Evolutionary conservation across 2,797 vertebrate species (phyloP).

Genomic region (Diplodus puntazzo): DNA sequence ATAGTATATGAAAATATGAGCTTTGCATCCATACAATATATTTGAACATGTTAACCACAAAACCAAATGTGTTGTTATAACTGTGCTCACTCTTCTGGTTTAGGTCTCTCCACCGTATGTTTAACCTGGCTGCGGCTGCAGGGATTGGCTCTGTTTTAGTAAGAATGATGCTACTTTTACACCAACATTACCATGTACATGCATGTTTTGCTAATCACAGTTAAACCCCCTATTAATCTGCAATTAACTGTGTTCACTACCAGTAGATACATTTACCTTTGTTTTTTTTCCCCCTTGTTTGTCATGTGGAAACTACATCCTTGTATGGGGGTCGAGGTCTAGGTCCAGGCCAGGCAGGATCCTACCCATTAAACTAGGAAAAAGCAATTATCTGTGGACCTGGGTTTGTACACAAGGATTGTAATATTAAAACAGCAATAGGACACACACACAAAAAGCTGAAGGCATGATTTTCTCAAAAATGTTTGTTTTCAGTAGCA

Average conservation of each 20-base stretch:
- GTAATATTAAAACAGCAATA: neutral
- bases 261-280: too few relatives aligned
- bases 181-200: too few relatives aligned
- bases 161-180: too few relatives aligned
- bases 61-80: neutral
- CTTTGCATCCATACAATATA: neutral
- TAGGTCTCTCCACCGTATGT: neutral
- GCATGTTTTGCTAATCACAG: too few relatives aligned
- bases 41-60: neutral
- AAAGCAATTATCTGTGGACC: too few relatives aligned
- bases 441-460: neutral
- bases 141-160: neutral
- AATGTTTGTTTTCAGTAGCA: neutral
- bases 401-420: too few relatives aligned
- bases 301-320: neutral
- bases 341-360: neutral
- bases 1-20: neutral
- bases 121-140: neutral
- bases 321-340: neutral
- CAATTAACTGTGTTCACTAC: too few relatives aligned
- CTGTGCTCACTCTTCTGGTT: neutral
- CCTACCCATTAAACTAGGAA: neutral
- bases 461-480: too few relatives aligned
- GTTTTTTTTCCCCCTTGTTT: too few relatives aligned
- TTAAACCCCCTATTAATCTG: too few relatives aligned